Conservation (phyloP, 2,797 vertebrate species). For the Avahi laniger region DNA sequence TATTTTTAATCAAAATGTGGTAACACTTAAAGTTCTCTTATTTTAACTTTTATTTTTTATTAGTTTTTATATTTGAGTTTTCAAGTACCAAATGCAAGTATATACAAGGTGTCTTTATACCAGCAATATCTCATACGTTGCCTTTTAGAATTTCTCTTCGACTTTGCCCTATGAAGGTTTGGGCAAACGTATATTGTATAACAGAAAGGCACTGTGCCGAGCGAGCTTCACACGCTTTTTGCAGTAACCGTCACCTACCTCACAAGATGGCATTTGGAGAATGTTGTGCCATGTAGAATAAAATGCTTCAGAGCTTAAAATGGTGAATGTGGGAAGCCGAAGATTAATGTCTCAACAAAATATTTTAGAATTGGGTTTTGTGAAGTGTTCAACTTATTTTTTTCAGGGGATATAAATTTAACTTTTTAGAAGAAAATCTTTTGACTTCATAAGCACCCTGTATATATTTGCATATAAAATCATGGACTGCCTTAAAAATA, state of each 20-base stretch:
- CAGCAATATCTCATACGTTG: neutral
- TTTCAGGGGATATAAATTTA: neutral
- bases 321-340: neutral
- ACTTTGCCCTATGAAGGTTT: neutral
- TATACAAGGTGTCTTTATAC: slow-evolving; percentile 31
- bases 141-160: neutral
- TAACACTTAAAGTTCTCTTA: slow-evolving; percentile 4
- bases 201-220: neutral
- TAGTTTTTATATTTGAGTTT: slow-evolving; percentile 21
- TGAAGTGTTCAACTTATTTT: neutral
- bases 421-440: neutral
- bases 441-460: slow-evolving; percentile 23
- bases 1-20: slow-evolving; percentile 42
- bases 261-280: neutral
- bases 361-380: slow-evolving; percentile 14
- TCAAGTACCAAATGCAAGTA: slow-evolving; percentile 45
- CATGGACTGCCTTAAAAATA: neutral
- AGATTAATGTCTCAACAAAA: slow-evolving; percentile 26
- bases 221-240: neutral
- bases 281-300: neutral
- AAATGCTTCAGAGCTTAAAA: neutral
- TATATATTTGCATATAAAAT: slow-evolving; percentile 63
- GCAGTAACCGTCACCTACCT: neutral
- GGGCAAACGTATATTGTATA: neutral
- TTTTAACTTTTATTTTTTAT: slow-evolving; percentile 25